These are phyloP conservation scores for Medauroidea extradentata DNA, from an alignment of 1,140 invertebrate species.

Conservation along the genomic window DNA sequence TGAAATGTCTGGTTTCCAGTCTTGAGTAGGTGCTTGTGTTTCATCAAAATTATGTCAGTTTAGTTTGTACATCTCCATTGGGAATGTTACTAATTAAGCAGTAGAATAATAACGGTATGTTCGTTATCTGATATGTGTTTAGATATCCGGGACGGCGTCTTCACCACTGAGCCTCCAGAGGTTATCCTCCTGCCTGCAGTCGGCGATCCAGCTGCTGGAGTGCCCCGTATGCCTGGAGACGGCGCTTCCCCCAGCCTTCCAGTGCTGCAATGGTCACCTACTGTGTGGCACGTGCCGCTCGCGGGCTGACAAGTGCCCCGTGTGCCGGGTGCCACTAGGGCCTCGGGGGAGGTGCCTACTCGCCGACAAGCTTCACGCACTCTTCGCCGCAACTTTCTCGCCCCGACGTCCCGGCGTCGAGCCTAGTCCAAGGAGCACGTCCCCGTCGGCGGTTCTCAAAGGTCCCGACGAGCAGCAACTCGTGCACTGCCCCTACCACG, in stretches of 20 bases:
- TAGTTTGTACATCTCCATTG: no score
- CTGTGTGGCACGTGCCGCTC: conserved; percentile 56
- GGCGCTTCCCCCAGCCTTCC: conserved; percentile 54
- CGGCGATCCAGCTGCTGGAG: conserved; percentile 52
- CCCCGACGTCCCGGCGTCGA: background rate
- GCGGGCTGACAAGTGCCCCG: conserved; percentile 54
- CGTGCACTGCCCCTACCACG: background rate
- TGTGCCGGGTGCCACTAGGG: conserved; percentile 50
- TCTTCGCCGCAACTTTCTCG: background rate
- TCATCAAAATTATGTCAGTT: no score
- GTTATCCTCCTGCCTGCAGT: conserved; percentile 45
- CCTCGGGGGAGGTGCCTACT: conserved; percentile 50
- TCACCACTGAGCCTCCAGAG: conserved; percentile 49
- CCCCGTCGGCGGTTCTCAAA: background rate
- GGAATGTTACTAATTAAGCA: no score
- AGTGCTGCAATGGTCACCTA: conserved; percentile 63
- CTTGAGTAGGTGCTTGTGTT: no score
- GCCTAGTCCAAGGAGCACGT: background rate
- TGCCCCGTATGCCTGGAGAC: conserved; percentile 57
- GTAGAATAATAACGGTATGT: no score
- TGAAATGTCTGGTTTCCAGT: no score
- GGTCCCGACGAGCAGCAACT: background rate
- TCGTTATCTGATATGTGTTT: conserved; percentile 23
- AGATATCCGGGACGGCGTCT: conserved; percentile 48
- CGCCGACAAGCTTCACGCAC: conserved; percentile 41